Percentiles rank a stretch among this genome's conserved stretches.
phyloP scores from a whole-genome alignment of 2,888 invertebrate genomes.

The Xylophagus ater region DNA sequence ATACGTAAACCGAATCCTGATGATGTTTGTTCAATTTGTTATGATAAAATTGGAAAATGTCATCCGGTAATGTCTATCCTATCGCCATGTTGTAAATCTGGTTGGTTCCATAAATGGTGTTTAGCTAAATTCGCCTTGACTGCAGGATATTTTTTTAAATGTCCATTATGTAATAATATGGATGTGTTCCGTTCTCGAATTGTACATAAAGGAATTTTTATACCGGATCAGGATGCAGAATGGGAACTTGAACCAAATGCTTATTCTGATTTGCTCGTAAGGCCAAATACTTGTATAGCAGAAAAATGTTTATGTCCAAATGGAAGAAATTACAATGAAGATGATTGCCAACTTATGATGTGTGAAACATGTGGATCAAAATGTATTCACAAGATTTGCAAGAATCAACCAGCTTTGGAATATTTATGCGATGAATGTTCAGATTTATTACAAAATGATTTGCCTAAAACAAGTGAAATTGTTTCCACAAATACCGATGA shows the following conservation, averaged over 20 bases:
- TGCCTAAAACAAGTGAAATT: background rate
- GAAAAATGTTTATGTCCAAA: slow-evolving; percentile 47
- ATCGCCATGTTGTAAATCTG: slow-evolving; percentile 66
- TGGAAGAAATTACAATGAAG: slow-evolving; percentile 39
- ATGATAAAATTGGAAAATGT: slow-evolving; percentile 44
- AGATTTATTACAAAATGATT: background rate
- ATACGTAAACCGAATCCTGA: slow-evolving; percentile 17
- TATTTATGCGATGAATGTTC: slow-evolving; percentile 14
- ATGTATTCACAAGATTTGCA: slow-evolving; percentile 19
- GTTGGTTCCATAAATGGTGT: slow-evolving; percentile 67
- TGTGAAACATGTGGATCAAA: slow-evolving; percentile 29
- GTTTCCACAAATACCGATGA: slow-evolving; percentile 1
- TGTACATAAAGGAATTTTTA: slow-evolving; percentile 57
- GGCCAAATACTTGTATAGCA: slow-evolving; percentile 51
- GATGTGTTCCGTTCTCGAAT: slow-evolving; percentile 51
- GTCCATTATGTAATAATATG: slow-evolving; percentile 69
- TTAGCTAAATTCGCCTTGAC: slow-evolving; percentile 58
- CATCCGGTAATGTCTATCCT: slow-evolving; percentile 44
- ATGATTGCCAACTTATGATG: slow-evolving; percentile 19
- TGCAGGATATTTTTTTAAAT: slow-evolving; percentile 74
- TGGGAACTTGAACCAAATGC: slow-evolving; percentile 74
- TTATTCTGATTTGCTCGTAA: slow-evolving; percentile 55
- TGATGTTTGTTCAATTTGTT: slow-evolving; percentile 68
- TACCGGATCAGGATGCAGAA: slow-evolving; percentile 72
- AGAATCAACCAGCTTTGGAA: background rate